A percentile compares a stretch with the other conserved stretches of the same genome.
phyloP scores from a whole-genome alignment of 2,797 vertebrate genomes.

The Oreonectes daqikongensis region DNA sequence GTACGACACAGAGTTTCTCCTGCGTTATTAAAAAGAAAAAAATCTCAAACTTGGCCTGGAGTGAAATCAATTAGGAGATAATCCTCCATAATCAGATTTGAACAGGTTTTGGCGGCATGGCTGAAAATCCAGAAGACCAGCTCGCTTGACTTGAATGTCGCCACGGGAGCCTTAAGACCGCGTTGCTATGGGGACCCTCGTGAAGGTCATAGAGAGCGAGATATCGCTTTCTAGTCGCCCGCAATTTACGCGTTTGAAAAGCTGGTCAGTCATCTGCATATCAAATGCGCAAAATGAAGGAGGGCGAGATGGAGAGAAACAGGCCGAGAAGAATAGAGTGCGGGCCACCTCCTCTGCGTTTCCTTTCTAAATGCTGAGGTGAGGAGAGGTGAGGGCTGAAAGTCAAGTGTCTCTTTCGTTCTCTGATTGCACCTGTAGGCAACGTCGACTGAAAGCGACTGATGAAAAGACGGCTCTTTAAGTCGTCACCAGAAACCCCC shows the following conservation, averaged over 20 bases:
- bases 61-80: constrained; percentile 81
- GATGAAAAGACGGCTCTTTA: constrained; percentile 58
- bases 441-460: constrained; percentile 47
- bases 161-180: constrained; percentile 64
- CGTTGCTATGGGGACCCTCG: constrained; percentile 71
- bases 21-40: constrained; percentile 53
- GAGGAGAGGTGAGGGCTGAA: constrained; percentile 54
- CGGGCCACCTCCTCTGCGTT: constrained; percentile 56
- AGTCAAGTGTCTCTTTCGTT: constrained; percentile 49
- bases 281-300: constrained; percentile 50
- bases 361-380: constrained; percentile 59
- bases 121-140: constrained; percentile 62
- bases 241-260: constrained; percentile 60
- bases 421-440: constrained; percentile 61
- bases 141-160: constrained; percentile 71
- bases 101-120: constrained; percentile 67
- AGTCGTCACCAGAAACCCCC: constrained; percentile 55
- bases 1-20: constrained; percentile 40
- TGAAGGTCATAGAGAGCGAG: constrained; percentile 70
- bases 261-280: constrained; percentile 54
- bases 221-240: constrained; percentile 47
- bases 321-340: constrained; percentile 27
- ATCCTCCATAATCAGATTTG: constrained; percentile 80
- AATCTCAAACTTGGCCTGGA: constrained; percentile 72
- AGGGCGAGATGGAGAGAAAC: constrained; percentile 1